phyloP scores from a whole-genome alignment of 2,888 invertebrate genomes.

The Stenoptilia bipunctidactyla region DNA sequence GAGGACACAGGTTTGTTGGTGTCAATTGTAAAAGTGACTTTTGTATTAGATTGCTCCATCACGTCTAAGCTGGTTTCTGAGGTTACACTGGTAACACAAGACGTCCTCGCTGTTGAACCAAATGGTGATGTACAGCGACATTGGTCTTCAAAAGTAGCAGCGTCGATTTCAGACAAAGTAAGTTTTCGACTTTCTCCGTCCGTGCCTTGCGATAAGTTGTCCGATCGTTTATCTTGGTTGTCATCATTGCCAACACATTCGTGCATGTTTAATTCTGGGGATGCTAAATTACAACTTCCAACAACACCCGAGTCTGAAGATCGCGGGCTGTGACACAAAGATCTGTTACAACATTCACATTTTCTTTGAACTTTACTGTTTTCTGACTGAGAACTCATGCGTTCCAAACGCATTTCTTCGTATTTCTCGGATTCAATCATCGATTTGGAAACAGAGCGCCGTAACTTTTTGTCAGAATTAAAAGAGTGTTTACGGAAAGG shows the following conservation, averaged over 20 bases:
- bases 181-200: conserved; percentile 41
- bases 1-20: conserved; percentile 56
- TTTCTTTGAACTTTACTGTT: conserved; percentile 38
- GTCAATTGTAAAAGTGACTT: conserved; percentile 61
- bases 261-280: conserved; percentile 74
- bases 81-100: conserved; percentile 70
- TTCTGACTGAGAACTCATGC: conserved; percentile 62
- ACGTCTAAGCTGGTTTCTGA: conserved; percentile 71
- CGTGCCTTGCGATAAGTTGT: conserved; percentile 37
- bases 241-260: conserved; percentile 48
- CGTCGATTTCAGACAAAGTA: conserved; percentile 70
- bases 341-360: conserved; percentile 74
- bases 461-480: conserved; percentile 72
- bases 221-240: conserved; percentile 38
- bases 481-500: conserved; percentile 69
- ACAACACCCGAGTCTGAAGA: conserved; percentile 90
- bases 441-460: conserved; percentile 55
- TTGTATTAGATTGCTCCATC: conserved; percentile 61
- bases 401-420: conserved; percentile 35
- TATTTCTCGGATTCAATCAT: conserved; percentile 53
- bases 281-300: conserved; percentile 82
- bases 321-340: conserved; percentile 76
- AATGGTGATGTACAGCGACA: conserved; percentile 81
- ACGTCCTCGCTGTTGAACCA: conserved; percentile 78
- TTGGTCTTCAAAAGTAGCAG: conserved; percentile 75